phyloP scores from a whole-genome alignment of 2,113 vertebrate genomes.

The Romanogobio albipinnatus region DNA sequence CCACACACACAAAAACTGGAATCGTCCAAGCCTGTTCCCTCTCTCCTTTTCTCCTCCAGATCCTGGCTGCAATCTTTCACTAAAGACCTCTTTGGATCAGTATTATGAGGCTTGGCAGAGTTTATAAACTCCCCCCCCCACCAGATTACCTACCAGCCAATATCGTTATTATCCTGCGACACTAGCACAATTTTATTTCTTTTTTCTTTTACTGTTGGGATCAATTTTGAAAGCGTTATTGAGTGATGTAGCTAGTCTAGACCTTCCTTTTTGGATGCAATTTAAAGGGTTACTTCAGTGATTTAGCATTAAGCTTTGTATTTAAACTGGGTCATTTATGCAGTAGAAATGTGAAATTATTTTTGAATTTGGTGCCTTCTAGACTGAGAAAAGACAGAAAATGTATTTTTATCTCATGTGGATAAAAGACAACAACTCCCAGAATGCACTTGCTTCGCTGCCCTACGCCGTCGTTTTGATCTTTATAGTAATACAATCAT shows the following conservation, averaged over 20 bases:
- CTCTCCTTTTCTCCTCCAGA: conserved; percentile 34
- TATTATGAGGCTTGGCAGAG: background rate
- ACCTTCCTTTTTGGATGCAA: background rate
- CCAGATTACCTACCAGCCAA: background rate
- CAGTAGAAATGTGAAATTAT: too few relatives aligned
- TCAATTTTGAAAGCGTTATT: background rate
- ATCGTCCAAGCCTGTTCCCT: conserved; percentile 12
- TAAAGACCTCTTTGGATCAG: conserved; percentile 2
- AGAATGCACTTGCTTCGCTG: too few relatives aligned
- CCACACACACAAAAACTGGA: conserved; percentile 50
- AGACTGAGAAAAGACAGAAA: too few relatives aligned
- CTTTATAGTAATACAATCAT: too few relatives aligned
- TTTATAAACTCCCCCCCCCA: background rate
- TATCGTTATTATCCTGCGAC: background rate
- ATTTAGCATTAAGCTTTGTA: too few relatives aligned
- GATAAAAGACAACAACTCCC: too few relatives aligned
- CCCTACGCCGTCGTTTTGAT: too few relatives aligned
- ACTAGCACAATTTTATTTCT: background rate
- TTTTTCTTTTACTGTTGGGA: too few relatives aligned
- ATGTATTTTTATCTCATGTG: too few relatives aligned
- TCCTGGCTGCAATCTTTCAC: conserved; percentile 14
- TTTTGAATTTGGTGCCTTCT: too few relatives aligned
- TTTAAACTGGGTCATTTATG: too few relatives aligned
- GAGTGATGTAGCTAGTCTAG: background rate
- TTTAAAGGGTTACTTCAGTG: too few relatives aligned